These are phyloP conservation scores for Oncorhynchus gorbuscha DNA, from an alignment of 2,113 vertebrate species.

Conservation along the genomic window DNA sequence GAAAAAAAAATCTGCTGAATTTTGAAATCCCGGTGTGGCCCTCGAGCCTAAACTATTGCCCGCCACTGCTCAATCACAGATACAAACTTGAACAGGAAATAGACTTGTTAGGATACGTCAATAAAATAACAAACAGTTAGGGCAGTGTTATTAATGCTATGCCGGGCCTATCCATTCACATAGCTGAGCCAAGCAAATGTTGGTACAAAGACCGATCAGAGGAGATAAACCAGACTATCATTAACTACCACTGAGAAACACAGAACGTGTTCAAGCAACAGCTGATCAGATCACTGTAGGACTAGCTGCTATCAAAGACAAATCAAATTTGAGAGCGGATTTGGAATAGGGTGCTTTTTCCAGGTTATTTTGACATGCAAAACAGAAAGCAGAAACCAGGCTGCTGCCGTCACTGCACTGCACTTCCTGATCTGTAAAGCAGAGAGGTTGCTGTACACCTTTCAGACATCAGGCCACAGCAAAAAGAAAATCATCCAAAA, in stretches of 20 bases:
- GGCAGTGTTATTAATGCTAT: neutral
- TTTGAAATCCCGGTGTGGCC: too few species aligned
- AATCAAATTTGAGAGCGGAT: neutral
- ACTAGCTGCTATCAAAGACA: neutral
- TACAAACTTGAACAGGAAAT: neutral
- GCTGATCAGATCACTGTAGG: neutral
- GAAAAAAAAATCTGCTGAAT: too few species aligned
- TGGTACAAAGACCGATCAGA: neutral
- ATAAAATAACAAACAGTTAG: neutral
- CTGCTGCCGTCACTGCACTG: neutral
- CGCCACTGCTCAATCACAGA: neutral
- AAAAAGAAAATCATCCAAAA: neutral
- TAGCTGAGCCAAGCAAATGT: neutral
- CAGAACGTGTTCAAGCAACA: neutral
- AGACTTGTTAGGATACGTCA: neutral
- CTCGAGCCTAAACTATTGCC: too few species aligned
- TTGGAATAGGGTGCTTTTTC: neutral
- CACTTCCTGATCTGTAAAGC: too few species aligned
- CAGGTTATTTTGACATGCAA: too few species aligned
- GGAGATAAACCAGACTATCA: neutral
- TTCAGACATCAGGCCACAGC: slow-evolving; percentile 6
- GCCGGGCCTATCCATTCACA: neutral
- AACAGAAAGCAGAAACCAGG: too few species aligned
- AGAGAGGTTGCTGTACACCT: neutral
- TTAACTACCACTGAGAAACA: neutral